phyloP scores from a whole-genome alignment of 2,113 vertebrate genomes.

The Pterocles burchelli region DNA sequence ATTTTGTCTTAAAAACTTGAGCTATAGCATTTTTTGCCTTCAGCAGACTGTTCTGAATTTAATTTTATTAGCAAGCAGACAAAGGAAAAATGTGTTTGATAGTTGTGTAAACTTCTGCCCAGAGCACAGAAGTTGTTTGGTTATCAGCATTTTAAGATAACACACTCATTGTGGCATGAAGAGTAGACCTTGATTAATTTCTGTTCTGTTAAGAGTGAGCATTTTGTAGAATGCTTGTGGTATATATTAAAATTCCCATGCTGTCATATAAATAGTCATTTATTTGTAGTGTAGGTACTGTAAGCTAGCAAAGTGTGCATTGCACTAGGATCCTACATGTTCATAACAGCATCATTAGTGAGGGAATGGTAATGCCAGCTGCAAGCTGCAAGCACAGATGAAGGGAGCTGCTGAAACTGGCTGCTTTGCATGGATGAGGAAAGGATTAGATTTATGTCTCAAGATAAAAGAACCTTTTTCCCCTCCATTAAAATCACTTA shows the following conservation, averaged over 20 bases:
- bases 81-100: background rate
- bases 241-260: background rate
- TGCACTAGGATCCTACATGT: background rate
- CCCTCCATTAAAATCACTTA: background rate
- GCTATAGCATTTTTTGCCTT: background rate
- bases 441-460: background rate
- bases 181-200: background rate
- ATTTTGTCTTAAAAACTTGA: background rate
- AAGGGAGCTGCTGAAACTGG: background rate
- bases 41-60: background rate
- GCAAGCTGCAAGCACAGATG: background rate
- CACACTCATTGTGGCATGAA: background rate
- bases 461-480: background rate
- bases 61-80: background rate
- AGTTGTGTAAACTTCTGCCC: background rate
- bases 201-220: background rate
- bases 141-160: background rate
- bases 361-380: background rate
- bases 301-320: background rate
- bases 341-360: background rate
- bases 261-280: background rate
- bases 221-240: background rate
- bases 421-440: background rate
- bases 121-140: background rate
- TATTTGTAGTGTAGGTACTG: background rate